Conservation (phyloP, 2,888 invertebrate species). For the Lepas anatifera region DNA sequence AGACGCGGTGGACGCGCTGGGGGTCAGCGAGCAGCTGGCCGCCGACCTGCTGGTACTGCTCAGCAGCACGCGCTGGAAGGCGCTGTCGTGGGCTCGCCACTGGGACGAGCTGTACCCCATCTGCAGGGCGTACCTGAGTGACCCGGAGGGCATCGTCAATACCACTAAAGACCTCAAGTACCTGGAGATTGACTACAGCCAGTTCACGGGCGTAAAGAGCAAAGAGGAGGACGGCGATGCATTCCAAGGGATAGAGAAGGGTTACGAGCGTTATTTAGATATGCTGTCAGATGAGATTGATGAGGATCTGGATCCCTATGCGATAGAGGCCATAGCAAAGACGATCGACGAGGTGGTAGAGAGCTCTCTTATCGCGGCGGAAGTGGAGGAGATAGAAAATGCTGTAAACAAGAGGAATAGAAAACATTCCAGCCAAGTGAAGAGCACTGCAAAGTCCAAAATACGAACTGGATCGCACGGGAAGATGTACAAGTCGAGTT, state of each 20-base stretch:
- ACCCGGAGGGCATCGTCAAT: constrained; percentile 37
- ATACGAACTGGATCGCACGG: too few relatives aligned
- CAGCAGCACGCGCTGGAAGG: constrained; percentile 55
- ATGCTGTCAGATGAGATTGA: constrained; percentile 20
- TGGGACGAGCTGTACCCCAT: constrained; percentile 45
- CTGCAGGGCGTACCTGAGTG: constrained; percentile 42
- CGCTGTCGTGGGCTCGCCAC: constrained; percentile 54
- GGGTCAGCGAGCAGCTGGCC: constrained; percentile 25
- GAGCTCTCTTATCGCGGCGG: constrained; percentile 1
- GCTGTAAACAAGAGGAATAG: not conserved
- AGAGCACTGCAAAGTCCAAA: not conserved
- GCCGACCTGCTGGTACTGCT: constrained; percentile 58
- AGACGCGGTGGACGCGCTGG: constrained; percentile 15
- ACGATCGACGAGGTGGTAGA: not conserved
- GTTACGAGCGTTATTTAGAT: constrained; percentile 36
- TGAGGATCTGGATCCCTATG: constrained; percentile 14
- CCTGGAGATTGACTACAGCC: constrained; percentile 53
- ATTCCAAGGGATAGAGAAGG: constrained; percentile 49
- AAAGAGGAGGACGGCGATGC: constrained; percentile 43
- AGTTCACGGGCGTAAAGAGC: constrained; percentile 45
- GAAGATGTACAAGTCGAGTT: too few relatives aligned
- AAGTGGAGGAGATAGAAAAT: not conserved
- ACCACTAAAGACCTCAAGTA: constrained; percentile 59
- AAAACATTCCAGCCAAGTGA: not conserved
- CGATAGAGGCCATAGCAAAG: not conserved